Conservation (phyloP, 2,797 vertebrate species). For the Australoheros facetus region DNA sequence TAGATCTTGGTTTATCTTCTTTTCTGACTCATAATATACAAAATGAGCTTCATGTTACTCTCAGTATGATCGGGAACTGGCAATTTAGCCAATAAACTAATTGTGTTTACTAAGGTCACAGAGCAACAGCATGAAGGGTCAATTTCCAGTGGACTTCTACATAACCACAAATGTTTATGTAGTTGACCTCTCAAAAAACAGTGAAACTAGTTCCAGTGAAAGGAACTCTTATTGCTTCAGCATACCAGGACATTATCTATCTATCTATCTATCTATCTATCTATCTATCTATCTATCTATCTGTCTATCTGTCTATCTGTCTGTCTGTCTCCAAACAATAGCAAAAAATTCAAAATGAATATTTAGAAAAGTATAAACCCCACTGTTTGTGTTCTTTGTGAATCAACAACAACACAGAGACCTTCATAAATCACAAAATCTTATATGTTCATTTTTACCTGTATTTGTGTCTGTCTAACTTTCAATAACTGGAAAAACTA, state of each 20-base stretch:
- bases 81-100: too few species aligned
- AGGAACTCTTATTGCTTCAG: too few species aligned
- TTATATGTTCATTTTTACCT: background rate
- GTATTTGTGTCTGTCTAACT: background rate
- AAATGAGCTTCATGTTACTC: background rate
- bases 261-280: background rate
- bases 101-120: background rate
- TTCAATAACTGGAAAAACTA: background rate
- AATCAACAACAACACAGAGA: too few species aligned
- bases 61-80: too few species aligned
- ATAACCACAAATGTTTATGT: too few species aligned
- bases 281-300: background rate
- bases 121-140: background rate
- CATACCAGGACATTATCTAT: too few species aligned
- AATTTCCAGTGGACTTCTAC: fast-evolving
- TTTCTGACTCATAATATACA: background rate
- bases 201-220: too few species aligned
- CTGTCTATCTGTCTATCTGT: too few species aligned
- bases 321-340: background rate
- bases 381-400: background rate
- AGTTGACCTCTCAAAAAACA: background rate
- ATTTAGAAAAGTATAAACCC: background rate
- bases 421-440: too few species aligned
- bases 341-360: background rate
- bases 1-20: too few species aligned